Evolutionary conservation across 2,113 vertebrate genomes (phyloP).

Genomic region (Noctilio leporinus): DNA sequence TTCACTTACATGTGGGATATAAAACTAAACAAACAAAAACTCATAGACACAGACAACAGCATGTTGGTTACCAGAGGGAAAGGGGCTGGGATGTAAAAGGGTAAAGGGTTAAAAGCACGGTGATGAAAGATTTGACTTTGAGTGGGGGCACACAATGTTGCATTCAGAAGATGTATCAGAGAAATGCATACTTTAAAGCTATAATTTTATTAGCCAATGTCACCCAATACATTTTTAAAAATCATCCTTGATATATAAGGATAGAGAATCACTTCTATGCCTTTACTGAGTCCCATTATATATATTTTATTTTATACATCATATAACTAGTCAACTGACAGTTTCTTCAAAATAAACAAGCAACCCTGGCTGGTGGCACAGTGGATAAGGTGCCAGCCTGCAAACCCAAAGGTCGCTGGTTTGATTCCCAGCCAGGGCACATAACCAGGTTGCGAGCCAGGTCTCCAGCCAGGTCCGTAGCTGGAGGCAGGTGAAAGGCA

Average conservation of each 20-base stretch:
- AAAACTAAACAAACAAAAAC: no score
- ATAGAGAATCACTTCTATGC: neutral
- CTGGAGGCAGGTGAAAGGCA: no score
- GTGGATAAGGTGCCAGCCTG: no score
- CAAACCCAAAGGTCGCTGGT: no score
- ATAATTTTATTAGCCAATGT: neutral
- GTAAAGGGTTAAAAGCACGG: neutral
- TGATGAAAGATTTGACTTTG: neutral
- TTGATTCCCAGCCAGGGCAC: no score
- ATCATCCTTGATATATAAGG: neutral
- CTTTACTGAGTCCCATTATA: neutral
- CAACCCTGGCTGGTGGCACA: neutral
- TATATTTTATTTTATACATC: neutral
- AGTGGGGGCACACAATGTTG: neutral
- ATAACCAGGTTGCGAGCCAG: no score
- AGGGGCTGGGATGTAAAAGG: neutral
- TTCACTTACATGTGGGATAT: no score
- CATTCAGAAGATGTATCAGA: neutral
- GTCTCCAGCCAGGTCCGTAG: no score
- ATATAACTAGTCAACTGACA: neutral
- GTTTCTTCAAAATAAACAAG: constrained; percentile 14
- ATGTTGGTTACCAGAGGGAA: neutral
- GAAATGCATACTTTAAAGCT: neutral
- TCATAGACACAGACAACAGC: neutral
- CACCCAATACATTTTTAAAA: neutral